Base-by-base conservation (phyloP, 2,888 invertebrate species). In the Aphodius sticticus region DNA sequence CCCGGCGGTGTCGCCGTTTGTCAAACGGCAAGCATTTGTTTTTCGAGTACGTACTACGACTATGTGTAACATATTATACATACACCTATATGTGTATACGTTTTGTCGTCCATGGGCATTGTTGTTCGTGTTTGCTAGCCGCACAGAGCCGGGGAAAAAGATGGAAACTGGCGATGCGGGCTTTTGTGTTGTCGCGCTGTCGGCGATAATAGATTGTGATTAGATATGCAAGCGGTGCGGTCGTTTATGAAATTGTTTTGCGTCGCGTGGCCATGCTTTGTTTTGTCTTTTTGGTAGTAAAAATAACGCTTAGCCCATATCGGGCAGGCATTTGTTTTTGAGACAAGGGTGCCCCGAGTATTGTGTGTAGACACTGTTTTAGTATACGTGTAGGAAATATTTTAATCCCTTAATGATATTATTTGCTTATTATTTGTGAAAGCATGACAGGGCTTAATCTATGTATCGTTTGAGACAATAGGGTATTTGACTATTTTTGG, bases 11-110 rank as follows among this genome's bases (percentile, higher is more conserved):
- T 37, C n/a, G 35, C 85, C 87, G 87, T 88, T 88, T 88, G 88
- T 88, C 88, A 87, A 88, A 88, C 76, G 38, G 70, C 85, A 85
- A 53, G 84, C 87, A 85, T 86, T 86, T 85, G 84, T 85, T 84
- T 87, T 86, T 85, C 85, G 84, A 86, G 86, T 87, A 85, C 86
- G 69, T 26, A 26, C 26, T 26, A 26, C 85, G 84, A 86, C 86
- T 87, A 85, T 86, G 69, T 37, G 69, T 16, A 38, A 12, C 53
- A 53, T 53, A 53, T 26, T 53, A 53, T 53, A 53, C 53, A 53
- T 53, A 53, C 4, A 53, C 9, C 53, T 53, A 26, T 26, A 26
- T 26, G 26, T 70, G 26, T 70, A 71, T 77, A 77, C 80, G 76
- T 81, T 82, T 80, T 78, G 81, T 79, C 79, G 77, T 79, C 78